A percentile compares a stretch with the other conserved stretches of the same genome.
Conservation (phyloP, 1,140 invertebrate species). For the Cheumatopsyche charites region DNA sequence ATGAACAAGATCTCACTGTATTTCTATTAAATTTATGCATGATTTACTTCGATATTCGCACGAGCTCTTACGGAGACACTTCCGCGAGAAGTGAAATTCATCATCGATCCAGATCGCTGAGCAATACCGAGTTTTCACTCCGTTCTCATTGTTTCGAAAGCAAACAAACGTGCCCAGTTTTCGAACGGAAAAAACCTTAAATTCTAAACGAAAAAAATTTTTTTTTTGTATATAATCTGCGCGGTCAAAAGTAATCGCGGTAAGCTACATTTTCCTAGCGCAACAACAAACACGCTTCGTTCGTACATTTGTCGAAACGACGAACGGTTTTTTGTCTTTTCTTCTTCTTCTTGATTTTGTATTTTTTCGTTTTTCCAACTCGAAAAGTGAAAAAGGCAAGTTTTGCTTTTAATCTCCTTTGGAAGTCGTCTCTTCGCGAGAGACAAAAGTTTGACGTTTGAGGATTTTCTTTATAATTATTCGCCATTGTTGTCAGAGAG, state of each 20-base stretch:
- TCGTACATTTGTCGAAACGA: no score
- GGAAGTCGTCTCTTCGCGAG: neutral
- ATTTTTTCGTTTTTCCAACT: neutral
- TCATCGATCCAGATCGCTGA: conserved; percentile 30
- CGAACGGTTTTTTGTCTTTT: no score
- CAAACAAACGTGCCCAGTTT: neutral
- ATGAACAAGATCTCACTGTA: neutral
- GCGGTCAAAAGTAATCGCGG: no score
- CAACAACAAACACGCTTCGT: no score
- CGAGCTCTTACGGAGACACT: neutral
- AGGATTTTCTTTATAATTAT: conserved; percentile 18
- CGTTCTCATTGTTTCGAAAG: conserved; percentile 25
- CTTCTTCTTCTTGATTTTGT: no score
- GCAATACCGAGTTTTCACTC: conserved; percentile 17
- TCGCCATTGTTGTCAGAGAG: conserved; percentile 10
- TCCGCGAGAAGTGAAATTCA: conserved; percentile 32
- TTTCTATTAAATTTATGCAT: neutral
- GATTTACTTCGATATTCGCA: neutral
- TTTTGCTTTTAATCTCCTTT: neutral
- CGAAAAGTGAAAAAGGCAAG: neutral
- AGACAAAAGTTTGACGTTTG: neutral
- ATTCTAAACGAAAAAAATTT: no score
- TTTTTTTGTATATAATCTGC: no score
- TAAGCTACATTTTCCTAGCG: no score
- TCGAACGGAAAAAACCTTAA: neutral